These are phyloP conservation scores for Thaumetopoea pityocampa DNA, from an alignment of 1,140 invertebrate species.

Conservation along the genomic window DNA sequence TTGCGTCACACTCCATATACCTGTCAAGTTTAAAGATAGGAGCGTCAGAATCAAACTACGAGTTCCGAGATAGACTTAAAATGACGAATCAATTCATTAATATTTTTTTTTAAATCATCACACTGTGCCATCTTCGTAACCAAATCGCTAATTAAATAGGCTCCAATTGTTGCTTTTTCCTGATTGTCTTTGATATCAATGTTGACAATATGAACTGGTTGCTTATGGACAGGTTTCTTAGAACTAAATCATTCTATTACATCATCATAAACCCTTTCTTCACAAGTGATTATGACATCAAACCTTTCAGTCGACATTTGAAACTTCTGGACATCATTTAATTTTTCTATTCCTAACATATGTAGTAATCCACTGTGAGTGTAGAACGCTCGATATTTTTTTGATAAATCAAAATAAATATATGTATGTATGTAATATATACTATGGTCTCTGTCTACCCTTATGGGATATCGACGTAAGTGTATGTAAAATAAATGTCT, in stretches of 20 bases:
- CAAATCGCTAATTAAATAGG: slow-evolving; percentile 97
- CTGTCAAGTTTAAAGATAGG: too few species aligned
- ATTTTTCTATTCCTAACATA: slow-evolving; percentile 97
- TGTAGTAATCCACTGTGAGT: slow-evolving; percentile 99
- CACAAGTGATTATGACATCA: slow-evolving; percentile 97
- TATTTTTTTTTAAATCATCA: slow-evolving; percentile 97
- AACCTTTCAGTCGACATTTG: slow-evolving; percentile 95
- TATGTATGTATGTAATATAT: too few species aligned
- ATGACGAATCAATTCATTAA: slow-evolving; percentile 96
- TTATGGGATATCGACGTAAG: too few species aligned
- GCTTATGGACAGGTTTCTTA: slow-evolving; percentile 82
- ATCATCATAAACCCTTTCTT: too few species aligned
- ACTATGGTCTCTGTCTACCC: too few species aligned
- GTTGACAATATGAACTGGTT: slow-evolving; percentile 94
- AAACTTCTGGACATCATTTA: slow-evolving; percentile 95
- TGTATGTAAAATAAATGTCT: slow-evolving; percentile 97
- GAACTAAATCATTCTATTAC: slow-evolving; percentile 97
- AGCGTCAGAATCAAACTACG: too few species aligned
- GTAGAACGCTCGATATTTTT: slow-evolving; percentile 93
- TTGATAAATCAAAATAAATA: slow-evolving; percentile 93
- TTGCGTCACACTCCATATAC: too few species aligned
- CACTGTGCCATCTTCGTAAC: slow-evolving; percentile 91
- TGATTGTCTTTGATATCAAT: slow-evolving; percentile 99
- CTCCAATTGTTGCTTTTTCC: slow-evolving; percentile 99
- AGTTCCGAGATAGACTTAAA: slow-evolving; percentile 97